Percentiles rank a stretch among this genome's conserved stretches.
Evolutionary conservation across 2,797 vertebrate species (phyloP).

Genomic region (Zenarchopterus dispar): DNA sequence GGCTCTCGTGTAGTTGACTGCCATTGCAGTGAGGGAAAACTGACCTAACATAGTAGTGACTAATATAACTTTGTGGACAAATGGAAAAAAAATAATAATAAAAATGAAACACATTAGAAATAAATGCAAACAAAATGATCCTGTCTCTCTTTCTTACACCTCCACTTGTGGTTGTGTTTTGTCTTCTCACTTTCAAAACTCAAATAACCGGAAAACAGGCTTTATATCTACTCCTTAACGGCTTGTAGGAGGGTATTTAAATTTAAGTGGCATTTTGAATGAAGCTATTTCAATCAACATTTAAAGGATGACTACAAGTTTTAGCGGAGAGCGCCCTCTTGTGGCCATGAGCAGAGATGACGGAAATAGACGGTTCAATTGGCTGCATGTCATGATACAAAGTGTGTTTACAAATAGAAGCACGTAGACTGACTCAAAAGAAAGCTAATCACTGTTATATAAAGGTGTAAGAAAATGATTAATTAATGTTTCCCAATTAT

Average conservation of each 20-base stretch:
- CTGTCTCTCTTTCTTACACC: constrained; percentile 31
- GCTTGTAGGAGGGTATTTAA: no score
- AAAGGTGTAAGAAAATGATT: no score
- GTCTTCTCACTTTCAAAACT: neutral
- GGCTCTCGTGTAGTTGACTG: constrained; percentile 86
- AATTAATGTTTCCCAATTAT: no score
- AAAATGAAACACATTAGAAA: constrained; percentile 82
- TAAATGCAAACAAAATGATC: constrained; percentile 77
- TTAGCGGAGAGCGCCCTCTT: constrained; percentile 19
- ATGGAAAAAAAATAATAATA: constrained; percentile 66
- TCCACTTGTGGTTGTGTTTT: neutral
- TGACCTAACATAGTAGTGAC: constrained; percentile 89
- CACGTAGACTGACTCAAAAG: no score
- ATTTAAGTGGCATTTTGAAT: no score
- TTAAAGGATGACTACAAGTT: neutral
- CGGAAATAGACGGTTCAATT: neutral
- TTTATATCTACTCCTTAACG: no score
- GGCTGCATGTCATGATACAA: no score
- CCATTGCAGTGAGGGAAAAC: constrained; percentile 86
- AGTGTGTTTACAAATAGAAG: no score
- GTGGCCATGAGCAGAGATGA: constrained; percentile 16
- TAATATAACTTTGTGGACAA: constrained; percentile 88
- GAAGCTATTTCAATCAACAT: neutral
- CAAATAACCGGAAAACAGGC: no score
- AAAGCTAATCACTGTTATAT: no score